phyloP scores from a whole-genome alignment of 2,888 invertebrate genomes.

The Cantharis lateralis region DNA sequence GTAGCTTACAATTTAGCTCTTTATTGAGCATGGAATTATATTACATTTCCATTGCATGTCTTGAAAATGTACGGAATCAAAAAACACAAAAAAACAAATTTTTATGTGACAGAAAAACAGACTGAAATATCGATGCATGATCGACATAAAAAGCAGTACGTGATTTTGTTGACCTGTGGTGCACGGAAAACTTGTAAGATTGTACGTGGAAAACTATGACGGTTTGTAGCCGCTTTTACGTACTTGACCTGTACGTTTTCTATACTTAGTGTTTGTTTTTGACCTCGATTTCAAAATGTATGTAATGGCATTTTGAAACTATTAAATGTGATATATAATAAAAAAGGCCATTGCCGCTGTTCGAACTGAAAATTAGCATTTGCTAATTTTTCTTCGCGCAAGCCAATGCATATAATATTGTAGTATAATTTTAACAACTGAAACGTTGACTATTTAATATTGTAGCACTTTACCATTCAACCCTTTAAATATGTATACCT shows the following conservation, averaged over 20 bases:
- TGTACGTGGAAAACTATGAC: neutral
- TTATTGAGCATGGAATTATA: no score
- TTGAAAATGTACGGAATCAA: no score
- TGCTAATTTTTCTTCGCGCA: no score
- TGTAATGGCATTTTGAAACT: neutral
- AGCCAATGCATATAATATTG: neutral
- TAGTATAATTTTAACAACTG: neutral
- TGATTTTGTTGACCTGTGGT: neutral
- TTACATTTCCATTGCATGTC: no score
- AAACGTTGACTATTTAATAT: no score
- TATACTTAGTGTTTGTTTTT: neutral
- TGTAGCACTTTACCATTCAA: neutral
- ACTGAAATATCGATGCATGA: neutral
- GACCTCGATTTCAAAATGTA: neutral
- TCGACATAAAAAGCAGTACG: neutral
- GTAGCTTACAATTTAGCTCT: no score
- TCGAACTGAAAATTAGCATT: no score
- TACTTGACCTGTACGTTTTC: neutral
- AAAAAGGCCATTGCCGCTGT: no score
- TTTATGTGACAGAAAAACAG: neutral
- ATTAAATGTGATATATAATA: neutral
- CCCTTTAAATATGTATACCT: neutral
- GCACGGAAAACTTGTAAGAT: neutral
- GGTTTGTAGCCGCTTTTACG: neutral
- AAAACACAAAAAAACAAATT: neutral